phyloP scores from a whole-genome alignment of 2,888 invertebrate genomes.

The Cremastobaeus sp. region DNA sequence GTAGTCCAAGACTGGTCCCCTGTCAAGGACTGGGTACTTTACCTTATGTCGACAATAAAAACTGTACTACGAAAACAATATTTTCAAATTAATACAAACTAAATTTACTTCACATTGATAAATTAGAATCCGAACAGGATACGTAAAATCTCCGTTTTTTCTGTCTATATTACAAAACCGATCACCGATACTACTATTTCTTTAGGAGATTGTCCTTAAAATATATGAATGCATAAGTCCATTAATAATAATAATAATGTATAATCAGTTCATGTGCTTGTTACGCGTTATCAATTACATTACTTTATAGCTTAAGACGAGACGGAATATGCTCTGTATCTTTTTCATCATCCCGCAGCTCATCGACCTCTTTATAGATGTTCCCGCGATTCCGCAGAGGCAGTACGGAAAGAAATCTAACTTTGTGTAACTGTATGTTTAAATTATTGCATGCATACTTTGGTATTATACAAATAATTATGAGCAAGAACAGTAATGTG shows the following conservation, averaged over 20 bases:
- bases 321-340: slow-evolving; percentile 16
- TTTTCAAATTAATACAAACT: too few relatives aligned
- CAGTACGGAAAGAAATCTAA: slow-evolving; percentile 10
- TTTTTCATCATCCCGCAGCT: slow-evolving; percentile 32
- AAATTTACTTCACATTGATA: too few relatives aligned
- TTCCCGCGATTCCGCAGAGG: slow-evolving; percentile 30
- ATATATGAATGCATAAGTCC: slow-evolving; percentile 23
- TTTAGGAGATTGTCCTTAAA: too few relatives aligned
- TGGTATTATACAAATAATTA: slow-evolving; percentile 34
- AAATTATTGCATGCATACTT: slow-evolving; percentile 35
- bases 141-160: too few relatives aligned
- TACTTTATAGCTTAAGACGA: slow-evolving; percentile 16
- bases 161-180: too few relatives aligned
- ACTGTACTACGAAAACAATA: too few relatives aligned
- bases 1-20: too few relatives aligned
- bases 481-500: slow-evolving; percentile 1
- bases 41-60: too few relatives aligned
- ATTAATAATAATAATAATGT: slow-evolving; percentile 33
- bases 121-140: too few relatives aligned
- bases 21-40: too few relatives aligned
- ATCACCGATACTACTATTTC: too few relatives aligned
- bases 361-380: slow-evolving; percentile 45
- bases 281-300: slow-evolving; percentile 18
- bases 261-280: slow-evolving; percentile 23
- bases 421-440: too few relatives aligned